Percentiles rank a stretch among this genome's conserved stretches.
Evolutionary conservation across 2,888 invertebrate species (phyloP).

Genomic region (Hirtodrosophila cameraria): DNA sequence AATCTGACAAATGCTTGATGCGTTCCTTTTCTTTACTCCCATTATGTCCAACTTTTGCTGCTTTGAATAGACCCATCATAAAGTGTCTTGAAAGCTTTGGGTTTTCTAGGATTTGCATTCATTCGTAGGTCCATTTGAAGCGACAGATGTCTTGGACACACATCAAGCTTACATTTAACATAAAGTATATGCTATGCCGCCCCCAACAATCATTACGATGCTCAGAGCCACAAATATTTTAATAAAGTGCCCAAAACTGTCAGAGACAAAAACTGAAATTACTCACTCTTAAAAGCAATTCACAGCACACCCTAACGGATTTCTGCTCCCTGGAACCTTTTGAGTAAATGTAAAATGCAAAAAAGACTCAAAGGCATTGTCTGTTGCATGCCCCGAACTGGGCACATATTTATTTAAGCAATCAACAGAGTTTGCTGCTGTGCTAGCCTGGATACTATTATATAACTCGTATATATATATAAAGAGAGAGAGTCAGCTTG

Average conservation of each 20-base stretch:
- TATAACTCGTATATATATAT: too few relatives aligned
- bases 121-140: background rate
- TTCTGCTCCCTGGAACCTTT: conserved; percentile 1
- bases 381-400: conserved; percentile 63
- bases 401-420: conserved; percentile 76
- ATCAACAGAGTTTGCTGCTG: conserved; percentile 69
- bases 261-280: conserved; percentile 71
- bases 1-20: too few relatives aligned
- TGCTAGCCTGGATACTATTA: conserved; percentile 21
- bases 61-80: background rate
- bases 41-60: too few relatives aligned
- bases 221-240: conserved; percentile 60
- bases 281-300: too few relatives aligned
- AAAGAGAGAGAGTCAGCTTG: conserved; percentile 31
- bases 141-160: conserved; percentile 24
- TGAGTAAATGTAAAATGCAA: conserved; percentile 59
- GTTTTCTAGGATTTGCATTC: conserved; percentile 5
- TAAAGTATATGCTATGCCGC: background rate
- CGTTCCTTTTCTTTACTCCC: too few relatives aligned
- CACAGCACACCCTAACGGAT: background rate
- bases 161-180: conserved; percentile 13
- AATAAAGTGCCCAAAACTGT: conserved; percentile 76
- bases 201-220: conserved; percentile 52
- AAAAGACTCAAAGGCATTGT: conserved; percentile 70
- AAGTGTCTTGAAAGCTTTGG: background rate